Evolutionary conservation across 2,888 invertebrate species (phyloP).

Genomic region (Ceraclea dissimilis): DNA sequence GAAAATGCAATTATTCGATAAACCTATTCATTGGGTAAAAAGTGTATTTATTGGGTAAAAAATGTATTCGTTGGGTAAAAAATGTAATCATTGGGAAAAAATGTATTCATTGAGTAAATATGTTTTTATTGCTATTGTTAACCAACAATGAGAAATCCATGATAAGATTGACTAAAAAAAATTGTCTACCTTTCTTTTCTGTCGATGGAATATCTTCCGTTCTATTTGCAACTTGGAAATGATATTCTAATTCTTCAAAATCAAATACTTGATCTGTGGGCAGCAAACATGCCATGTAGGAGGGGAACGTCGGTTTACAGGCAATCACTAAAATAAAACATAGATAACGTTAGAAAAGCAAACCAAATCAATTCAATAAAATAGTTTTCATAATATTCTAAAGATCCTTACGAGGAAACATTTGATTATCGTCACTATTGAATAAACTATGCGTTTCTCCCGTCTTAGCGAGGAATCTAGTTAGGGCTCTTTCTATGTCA

Average conservation of each 20-base stretch:
- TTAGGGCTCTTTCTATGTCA: slow-evolving; percentile 87
- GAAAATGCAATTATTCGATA: no score
- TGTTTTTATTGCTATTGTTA: no score
- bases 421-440: slow-evolving; percentile 79
- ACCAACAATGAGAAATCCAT: no score
- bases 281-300: slow-evolving; percentile 77
- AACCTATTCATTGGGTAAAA: no score
- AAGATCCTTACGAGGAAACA: slow-evolving; percentile 70
- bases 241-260: slow-evolving; percentile 74
- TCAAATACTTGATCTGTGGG: slow-evolving; percentile 95
- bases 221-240: slow-evolving; percentile 59
- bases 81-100: no score
- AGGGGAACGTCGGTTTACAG: slow-evolving; percentile 73
- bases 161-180: no score
- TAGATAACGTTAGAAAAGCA: no score
- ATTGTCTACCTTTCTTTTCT: slow-evolving; percentile 49
- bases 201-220: slow-evolving; percentile 53
- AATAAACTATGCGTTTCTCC: slow-evolving; percentile 86
- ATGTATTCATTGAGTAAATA: no score
- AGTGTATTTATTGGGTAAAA: no score
- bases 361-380: no score
- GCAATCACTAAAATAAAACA: slow-evolving; percentile 70
- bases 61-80: no score
- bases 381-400: no score
- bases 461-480: slow-evolving; percentile 90